Conservation (phyloP, 2,888 invertebrate species). For the Chloroclystis v-ata region DNA sequence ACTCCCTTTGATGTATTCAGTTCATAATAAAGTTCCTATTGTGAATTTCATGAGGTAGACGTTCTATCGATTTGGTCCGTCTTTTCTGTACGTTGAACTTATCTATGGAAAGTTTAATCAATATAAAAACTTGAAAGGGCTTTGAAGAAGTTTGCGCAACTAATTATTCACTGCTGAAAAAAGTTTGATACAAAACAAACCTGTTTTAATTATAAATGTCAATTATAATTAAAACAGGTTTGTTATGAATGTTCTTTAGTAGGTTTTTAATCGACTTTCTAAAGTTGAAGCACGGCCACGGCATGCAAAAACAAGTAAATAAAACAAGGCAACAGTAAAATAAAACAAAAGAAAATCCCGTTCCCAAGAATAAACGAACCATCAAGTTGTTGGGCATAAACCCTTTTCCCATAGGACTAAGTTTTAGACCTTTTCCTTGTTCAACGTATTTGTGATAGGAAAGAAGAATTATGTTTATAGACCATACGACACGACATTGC, state of each 20-base stretch:
- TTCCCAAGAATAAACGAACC: slow-evolving; percentile 14
- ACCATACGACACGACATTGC: slow-evolving; percentile 5
- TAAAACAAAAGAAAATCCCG: slow-evolving; percentile 1
- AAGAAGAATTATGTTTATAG: slow-evolving; percentile 5
- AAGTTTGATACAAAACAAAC: neutral
- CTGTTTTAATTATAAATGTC: no score
- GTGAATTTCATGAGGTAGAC: slow-evolving; percentile 29
- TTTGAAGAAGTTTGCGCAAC: neutral
- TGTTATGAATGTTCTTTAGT: no score
- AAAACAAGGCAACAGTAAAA: neutral
- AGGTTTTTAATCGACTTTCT: no score
- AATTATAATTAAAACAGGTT: no score
- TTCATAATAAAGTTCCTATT: slow-evolving; percentile 33
- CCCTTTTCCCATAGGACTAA: slow-evolving; percentile 9
- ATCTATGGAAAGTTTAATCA: slow-evolving; percentile 16
- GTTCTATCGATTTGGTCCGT: slow-evolving; percentile 31
- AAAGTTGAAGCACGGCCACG: no score
- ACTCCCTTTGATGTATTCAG: slow-evolving; percentile 40
- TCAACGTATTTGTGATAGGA: slow-evolving; percentile 12
- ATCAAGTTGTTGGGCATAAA: slow-evolving; percentile 13
- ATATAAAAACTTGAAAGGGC: slow-evolving; percentile 9
- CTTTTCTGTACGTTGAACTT: slow-evolving; percentile 29
- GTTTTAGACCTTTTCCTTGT: slow-evolving; percentile 13
- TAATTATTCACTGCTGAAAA: neutral
- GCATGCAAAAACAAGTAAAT: no score